Evolutionary conservation across 2,113 vertebrate genomes (phyloP), one percentile per base, ranked within the genome.

Genomic region (Mormyrus lacerda): DNA sequence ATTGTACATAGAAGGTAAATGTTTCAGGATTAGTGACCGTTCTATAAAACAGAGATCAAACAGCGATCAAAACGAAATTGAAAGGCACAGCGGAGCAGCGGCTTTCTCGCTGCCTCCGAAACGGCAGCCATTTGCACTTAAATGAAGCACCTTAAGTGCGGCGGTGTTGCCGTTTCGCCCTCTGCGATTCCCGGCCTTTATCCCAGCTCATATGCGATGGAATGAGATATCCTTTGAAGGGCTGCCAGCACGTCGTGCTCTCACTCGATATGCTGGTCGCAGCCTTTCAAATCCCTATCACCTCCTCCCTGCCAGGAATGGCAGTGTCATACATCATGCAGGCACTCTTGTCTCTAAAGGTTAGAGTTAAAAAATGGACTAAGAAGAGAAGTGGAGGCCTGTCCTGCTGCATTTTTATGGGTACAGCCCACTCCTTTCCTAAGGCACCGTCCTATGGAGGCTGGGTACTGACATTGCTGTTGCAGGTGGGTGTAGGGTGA

Each of bases 91-190:
- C 88, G 92, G 35, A 93, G 93, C 93, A 94, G 92, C 93, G 94
- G 94, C 93, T 93, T 42, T 79, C 35, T 35, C 90, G 89, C 92
- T 91, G 90, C 93, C 92, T 93, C 91, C 50, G 92, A 93, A 95
- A 93, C 92, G 94, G 96, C 94, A 96, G 96, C 96, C 95, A 97
- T 98, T 98, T 98, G 97, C 97, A 97, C 97, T 97, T 97, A 98
- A 96, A 98, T 97, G 97, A 98, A 96, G 95, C 96, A 97, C 97
- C 96, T 96, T 97, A 97, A 96, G 96, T 95, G 95, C 95, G 93
- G 96, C 95, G 94, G 53, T 21, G 95, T 97, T 97, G 97, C 96
- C 97, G 96, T 96, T 95, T 95, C 95, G 96, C 96, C 97, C 96
- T 97, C 96, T 97, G 97, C 96, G 97, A 97, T 97, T 96, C 97